These are phyloP conservation scores for Rhorus exstirpatorius DNA, from an alignment of 2,888 invertebrate species.

Conservation along the genomic window DNA sequence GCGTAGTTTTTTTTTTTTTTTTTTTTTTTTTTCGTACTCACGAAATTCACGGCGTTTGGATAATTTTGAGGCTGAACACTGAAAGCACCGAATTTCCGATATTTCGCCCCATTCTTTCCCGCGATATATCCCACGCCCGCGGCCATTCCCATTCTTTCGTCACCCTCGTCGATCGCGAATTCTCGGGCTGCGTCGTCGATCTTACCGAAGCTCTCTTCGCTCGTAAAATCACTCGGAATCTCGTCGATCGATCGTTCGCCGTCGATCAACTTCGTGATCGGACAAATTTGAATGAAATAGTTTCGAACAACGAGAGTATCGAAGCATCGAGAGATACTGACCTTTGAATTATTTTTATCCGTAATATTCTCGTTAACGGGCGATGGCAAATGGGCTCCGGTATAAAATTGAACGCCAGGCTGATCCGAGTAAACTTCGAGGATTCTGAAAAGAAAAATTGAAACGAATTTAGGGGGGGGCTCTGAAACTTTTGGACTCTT, in stretches of 20 bases:
- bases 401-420: slow-evolving; percentile 96
- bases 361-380: slow-evolving; percentile 24
- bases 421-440: slow-evolving; percentile 94
- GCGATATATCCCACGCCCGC: slow-evolving; percentile 81
- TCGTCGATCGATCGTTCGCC: slow-evolving; percentile 10
- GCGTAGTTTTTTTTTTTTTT: too few relatives aligned
- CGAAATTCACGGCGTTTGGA: slow-evolving; percentile 95
- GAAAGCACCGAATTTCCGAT: slow-evolving; percentile 92
- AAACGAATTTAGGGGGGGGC: too few relatives aligned
- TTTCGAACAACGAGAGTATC: background rate
- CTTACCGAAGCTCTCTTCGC: slow-evolving; percentile 48
- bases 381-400: slow-evolving; percentile 84
- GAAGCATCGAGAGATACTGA: slow-evolving; percentile 3
- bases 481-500: too few relatives aligned
- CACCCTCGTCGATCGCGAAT: slow-evolving; percentile 19
- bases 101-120: slow-evolving; percentile 91
- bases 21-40: too few relatives aligned
- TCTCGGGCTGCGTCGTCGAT: background rate
- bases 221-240: slow-evolving; percentile 22
- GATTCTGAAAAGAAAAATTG: slow-evolving; percentile 85
- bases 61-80: slow-evolving; percentile 96
- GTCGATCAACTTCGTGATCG: background rate
- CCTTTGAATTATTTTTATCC: slow-evolving; percentile 28
- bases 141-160: slow-evolving; percentile 4
- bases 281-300: background rate